Conservation (phyloP, 35 echinoderm and acorn worm genomes). For the Nesometra sesokonis region DNA sequence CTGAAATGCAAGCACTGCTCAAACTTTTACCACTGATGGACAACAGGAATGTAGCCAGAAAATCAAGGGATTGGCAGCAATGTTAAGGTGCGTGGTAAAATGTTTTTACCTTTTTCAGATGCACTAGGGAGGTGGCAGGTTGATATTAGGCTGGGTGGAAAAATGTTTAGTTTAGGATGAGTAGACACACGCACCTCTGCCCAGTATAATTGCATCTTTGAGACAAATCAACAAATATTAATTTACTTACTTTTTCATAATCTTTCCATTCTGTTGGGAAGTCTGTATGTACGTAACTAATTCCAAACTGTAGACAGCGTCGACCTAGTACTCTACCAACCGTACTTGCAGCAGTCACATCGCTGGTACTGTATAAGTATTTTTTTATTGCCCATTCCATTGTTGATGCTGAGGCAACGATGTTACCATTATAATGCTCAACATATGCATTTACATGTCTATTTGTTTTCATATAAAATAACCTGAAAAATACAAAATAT, state of each 20-base stretch:
- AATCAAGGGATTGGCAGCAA: background rate
- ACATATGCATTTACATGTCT: slow-evolving; percentile 57
- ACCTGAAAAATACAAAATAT: slow-evolving; percentile 26
- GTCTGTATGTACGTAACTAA: slow-evolving; percentile 44
- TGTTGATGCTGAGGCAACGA: slow-evolving; percentile 56
- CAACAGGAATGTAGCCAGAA: background rate
- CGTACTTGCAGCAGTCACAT: slow-evolving; percentile 64
- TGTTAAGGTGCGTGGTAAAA: background rate
- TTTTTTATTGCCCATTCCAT: slow-evolving; percentile 94
- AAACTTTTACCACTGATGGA: no score
- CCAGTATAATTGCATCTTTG: no score
- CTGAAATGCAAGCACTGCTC: no score
- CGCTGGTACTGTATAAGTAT: slow-evolving; percentile 49
- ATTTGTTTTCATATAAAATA: slow-evolving; percentile 44
- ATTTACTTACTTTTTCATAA: slow-evolving; percentile 60
- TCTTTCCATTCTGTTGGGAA: slow-evolving; percentile 5
- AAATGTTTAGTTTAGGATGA: background rate
- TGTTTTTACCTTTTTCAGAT: background rate
- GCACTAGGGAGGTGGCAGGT: background rate
- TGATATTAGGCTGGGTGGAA: no score
- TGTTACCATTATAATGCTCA: slow-evolving; percentile 64
- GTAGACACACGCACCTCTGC: background rate
- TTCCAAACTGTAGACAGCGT: slow-evolving; percentile 78
- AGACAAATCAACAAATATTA: background rate
- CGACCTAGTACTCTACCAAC: slow-evolving; percentile 76